These are phyloP conservation scores for Dendrolimus punctatus DNA, from an alignment of 1,140 invertebrate species.

Conservation along the genomic window DNA sequence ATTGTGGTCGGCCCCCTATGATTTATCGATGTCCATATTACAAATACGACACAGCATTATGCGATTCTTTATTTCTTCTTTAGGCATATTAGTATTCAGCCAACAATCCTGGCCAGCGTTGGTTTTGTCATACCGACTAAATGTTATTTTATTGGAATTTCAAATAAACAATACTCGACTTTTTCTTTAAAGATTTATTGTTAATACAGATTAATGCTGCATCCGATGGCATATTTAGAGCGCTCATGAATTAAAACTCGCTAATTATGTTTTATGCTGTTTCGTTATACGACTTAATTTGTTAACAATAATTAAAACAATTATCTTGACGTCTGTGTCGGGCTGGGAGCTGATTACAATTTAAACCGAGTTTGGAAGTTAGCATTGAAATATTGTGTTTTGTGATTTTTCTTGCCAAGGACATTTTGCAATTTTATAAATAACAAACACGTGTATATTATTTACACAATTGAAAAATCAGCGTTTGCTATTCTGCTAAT, in stretches of 20 bases:
- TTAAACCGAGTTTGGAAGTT: neutral
- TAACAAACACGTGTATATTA: too few relatives aligned
- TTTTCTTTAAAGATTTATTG: conserved; percentile 47
- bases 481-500: too few relatives aligned
- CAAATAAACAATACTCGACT: conserved; percentile 59
- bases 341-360: neutral
- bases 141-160: conserved; percentile 69
- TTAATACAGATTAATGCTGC: conserved; percentile 52
- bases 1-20: conserved; percentile 67
- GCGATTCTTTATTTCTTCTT: conserved; percentile 68
- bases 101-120: conserved; percentile 56
- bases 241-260: conserved; percentile 54
- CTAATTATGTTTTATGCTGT: conserved; percentile 40
- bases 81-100: conserved; percentile 69
- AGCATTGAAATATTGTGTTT: too few relatives aligned
- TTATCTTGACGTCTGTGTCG: conserved; percentile 22
- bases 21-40: conserved; percentile 68
- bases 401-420: too few relatives aligned
- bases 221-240: conserved; percentile 39
- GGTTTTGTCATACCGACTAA: conserved; percentile 69
- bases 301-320: conserved; percentile 54
- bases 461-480: too few relatives aligned
- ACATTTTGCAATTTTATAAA: too few relatives aligned
- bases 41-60: conserved; percentile 69
- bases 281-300: conserved; percentile 56